These are phyloP conservation scores for Calyptomena viridis DNA, from an alignment of 2,113 vertebrate genomes.

Conservation along the genomic window DNA sequence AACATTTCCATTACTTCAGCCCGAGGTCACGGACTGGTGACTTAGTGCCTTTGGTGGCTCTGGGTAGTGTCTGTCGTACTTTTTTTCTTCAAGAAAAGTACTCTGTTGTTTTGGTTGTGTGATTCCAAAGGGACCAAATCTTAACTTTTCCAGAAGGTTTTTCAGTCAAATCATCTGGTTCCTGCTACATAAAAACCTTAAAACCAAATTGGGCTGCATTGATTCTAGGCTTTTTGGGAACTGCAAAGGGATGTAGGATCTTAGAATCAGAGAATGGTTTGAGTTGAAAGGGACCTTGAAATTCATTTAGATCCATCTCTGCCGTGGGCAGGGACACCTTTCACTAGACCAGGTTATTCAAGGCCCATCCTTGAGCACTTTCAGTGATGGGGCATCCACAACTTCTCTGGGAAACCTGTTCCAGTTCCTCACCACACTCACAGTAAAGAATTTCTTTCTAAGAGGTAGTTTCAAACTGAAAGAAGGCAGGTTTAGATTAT, in stretches of 20 bases:
- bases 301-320: not conserved
- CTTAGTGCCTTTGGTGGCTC: not conserved
- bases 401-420: not conserved
- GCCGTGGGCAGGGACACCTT: too few relatives aligned
- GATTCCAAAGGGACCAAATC: not conserved
- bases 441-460: not conserved
- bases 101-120: not conserved
- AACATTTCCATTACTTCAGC: not conserved
- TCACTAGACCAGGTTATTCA: not conserved
- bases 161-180: not conserved
- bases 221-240: not conserved
- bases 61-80: not conserved
- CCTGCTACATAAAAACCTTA: not conserved
- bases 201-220: not conserved
- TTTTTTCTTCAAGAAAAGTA: not conserved
- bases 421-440: not conserved
- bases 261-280: not conserved
- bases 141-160: not conserved
- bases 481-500: too few relatives aligned
- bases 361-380: not conserved
- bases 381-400: too few relatives aligned
- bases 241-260: not conserved
- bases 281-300: not conserved
- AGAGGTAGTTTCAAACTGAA: too few relatives aligned
- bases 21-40: not conserved